phyloP scores from a whole-genome alignment of 2,888 invertebrate genomes.

The Eutolmus rufibarbis region DNA sequence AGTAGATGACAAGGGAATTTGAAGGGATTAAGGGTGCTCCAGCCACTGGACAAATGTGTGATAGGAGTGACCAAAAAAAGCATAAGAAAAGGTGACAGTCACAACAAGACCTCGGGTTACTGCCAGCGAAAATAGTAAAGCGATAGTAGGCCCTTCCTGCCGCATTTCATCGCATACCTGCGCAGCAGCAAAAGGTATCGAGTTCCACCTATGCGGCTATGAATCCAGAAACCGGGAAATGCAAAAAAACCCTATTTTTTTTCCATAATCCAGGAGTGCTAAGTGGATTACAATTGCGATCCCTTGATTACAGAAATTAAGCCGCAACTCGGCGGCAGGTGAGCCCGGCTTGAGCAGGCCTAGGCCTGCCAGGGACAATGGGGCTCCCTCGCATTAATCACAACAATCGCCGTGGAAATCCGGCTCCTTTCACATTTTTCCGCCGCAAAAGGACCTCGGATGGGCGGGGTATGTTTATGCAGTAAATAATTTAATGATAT shows the following conservation, averaged over 20 bases:
- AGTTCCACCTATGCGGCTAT: background rate
- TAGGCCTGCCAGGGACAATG: background rate
- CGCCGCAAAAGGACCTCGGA: background rate
- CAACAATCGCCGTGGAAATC: constrained; percentile 23
- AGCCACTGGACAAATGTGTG: background rate
- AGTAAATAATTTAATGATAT: constrained; percentile 46
- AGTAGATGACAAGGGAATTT: constrained; percentile 25
- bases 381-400: constrained; percentile 1
- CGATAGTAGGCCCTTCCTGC: background rate
- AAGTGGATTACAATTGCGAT: constrained; percentile 42
- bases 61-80: background rate
- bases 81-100: background rate
- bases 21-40: constrained; percentile 37
- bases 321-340: constrained; percentile 10
- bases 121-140: background rate
- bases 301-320: constrained; percentile 29
- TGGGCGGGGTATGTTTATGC: constrained; percentile 42
- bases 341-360: background rate
- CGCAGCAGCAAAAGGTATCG: background rate
- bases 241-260: background rate
- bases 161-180: background rate
- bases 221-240: background rate
- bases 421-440: background rate
- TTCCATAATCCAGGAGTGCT: constrained; percentile 22
- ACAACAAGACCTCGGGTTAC: background rate